These are phyloP conservation scores for Caenorhabditis sp. DNA, from an alignment of 2,888 invertebrate species.

Conservation along the genomic window DNA sequence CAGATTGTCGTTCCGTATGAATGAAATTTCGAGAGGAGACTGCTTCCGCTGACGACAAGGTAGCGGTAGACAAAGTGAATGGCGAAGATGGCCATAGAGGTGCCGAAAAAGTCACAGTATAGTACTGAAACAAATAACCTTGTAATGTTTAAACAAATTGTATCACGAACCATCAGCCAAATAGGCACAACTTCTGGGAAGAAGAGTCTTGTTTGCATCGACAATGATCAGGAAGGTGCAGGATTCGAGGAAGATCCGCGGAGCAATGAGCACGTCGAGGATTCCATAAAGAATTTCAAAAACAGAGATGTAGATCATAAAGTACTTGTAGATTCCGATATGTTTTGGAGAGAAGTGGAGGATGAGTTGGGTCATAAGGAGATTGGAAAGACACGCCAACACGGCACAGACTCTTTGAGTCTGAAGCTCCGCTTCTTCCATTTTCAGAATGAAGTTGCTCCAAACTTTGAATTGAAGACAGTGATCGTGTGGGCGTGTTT, in stretches of 20 bases:
- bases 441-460: too few relatives aligned
- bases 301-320: constrained; percentile 26
- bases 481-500: not conserved
- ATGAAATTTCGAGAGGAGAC: not conserved
- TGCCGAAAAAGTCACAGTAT: constrained; percentile 36
- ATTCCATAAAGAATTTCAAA: constrained; percentile 17
- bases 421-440: constrained; percentile 1
- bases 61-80: constrained; percentile 41
- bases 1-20: not conserved
- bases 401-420: not conserved
- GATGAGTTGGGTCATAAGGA: not conserved
- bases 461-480: too few relatives aligned
- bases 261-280: constrained; percentile 1
- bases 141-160: too few relatives aligned
- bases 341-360: constrained; percentile 17
- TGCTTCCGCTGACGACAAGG: constrained; percentile 18
- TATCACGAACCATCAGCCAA: not conserved
- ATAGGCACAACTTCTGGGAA: not conserved
- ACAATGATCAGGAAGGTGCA: not conserved
- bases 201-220: not conserved
- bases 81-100: constrained; percentile 43
- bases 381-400: not conserved
- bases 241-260: not conserved
- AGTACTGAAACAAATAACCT: constrained; percentile 14
- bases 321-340: constrained; percentile 26